Conservation (phyloP, 2,797 vertebrate genomes). For the Psittacula echo region DNA sequence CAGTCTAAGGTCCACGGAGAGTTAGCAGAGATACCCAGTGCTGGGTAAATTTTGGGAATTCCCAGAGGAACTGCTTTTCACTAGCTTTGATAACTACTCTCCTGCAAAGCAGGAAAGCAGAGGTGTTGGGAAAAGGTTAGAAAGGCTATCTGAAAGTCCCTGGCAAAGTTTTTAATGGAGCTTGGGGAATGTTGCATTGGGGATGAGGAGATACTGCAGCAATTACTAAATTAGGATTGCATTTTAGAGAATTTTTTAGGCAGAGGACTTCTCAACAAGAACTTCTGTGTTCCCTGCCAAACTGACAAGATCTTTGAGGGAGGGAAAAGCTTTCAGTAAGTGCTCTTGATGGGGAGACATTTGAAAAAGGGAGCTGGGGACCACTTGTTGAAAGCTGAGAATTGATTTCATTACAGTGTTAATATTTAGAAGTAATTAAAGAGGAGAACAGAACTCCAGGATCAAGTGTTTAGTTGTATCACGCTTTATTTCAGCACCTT, state of each 20-base stretch:
- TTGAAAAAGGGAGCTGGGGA: slow-evolving; percentile 18
- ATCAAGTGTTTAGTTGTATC: slow-evolving; percentile 22
- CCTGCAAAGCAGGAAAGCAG: neutral
- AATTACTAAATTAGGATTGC: slow-evolving; percentile 19
- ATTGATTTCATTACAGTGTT: slow-evolving; percentile 41
- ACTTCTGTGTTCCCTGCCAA: slow-evolving; percentile 55
- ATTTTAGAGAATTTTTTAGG: slow-evolving; percentile 11
- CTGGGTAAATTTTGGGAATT: neutral
- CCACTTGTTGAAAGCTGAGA: slow-evolving; percentile 31
- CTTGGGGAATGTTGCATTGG: neutral
- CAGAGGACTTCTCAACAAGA: slow-evolving; percentile 11
- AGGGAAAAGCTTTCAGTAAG: slow-evolving; percentile 24
- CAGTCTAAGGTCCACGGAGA: neutral
- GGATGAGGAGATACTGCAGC: neutral
- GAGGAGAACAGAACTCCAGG: neutral
- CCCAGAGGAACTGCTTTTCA: neutral
- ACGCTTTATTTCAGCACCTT: neutral
- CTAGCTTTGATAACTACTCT: neutral
- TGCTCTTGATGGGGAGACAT: slow-evolving; percentile 41
- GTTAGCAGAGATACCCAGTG: neutral
- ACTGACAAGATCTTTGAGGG: slow-evolving; percentile 34
- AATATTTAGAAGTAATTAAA: slow-evolving; percentile 59
- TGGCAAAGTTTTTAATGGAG: neutral
- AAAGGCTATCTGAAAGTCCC: neutral
- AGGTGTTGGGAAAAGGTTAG: neutral